These are phyloP conservation scores for Silurus meridionalis DNA, from an alignment of 2,113 vertebrate genomes.

Conservation along the genomic window DNA sequence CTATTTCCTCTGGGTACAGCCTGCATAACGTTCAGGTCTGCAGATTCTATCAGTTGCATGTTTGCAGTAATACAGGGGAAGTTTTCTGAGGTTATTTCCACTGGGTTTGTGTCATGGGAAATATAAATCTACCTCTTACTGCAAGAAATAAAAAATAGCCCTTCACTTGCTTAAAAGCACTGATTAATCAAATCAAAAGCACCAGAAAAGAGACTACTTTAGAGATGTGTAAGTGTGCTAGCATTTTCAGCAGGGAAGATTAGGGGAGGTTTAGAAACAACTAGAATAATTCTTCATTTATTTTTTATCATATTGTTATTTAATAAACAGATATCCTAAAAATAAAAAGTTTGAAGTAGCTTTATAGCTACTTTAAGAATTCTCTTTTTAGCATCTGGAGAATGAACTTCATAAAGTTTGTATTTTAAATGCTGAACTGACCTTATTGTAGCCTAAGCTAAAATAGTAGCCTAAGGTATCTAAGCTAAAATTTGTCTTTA, in stretches of 20 bases:
- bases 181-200: constrained; percentile 63
- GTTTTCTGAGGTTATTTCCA: constrained; percentile 63
- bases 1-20: constrained; percentile 47
- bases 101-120: constrained; percentile 66
- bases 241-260: not conserved
- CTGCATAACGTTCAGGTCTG: constrained; percentile 58
- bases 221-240: not conserved
- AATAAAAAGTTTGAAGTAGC: too few species aligned
- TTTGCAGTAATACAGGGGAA: constrained; percentile 32
- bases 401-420: not conserved
- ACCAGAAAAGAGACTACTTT: constrained; percentile 6
- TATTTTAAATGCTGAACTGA: not conserved
- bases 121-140: constrained; percentile 64
- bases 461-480: not conserved
- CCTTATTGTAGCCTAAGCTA: not conserved
- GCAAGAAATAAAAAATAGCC: constrained; percentile 72
- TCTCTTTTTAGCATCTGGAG: not conserved
- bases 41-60: constrained; percentile 51
- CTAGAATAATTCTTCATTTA: not conserved
- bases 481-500: too few species aligned
- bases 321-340: not conserved
- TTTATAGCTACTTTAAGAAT: not conserved
- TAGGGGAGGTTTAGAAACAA: not conserved
- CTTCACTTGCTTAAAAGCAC: constrained; percentile 58
- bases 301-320: not conserved